Conservation (phyloP, 2,113 vertebrate genomes). For the Nothocercus nigrocapillus region DNA sequence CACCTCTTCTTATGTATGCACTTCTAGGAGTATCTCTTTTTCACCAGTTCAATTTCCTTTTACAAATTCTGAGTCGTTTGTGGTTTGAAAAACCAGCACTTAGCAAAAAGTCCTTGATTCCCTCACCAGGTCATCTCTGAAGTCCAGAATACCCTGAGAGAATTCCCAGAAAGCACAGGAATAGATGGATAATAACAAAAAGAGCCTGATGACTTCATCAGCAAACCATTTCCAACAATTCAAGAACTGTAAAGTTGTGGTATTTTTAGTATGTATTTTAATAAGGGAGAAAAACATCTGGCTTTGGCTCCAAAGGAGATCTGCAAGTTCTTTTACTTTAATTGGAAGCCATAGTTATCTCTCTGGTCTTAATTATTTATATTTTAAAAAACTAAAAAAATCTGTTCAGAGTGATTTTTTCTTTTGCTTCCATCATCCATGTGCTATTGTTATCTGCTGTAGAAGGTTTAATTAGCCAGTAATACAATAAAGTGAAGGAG, state of each 20-base stretch:
- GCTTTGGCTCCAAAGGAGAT: slow-evolving; percentile 37
- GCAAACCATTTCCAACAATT: slow-evolving; percentile 67
- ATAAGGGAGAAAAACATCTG: slow-evolving; percentile 65
- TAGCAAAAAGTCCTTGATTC: not conserved
- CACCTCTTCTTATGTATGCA: not conserved
- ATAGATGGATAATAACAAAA: slow-evolving; percentile 52
- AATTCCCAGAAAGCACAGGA: slow-evolving; percentile 37
- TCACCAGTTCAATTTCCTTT: not conserved
- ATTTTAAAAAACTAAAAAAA: not conserved
- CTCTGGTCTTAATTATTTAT: slow-evolving; percentile 30
- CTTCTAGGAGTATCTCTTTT: not conserved
- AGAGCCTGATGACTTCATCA: slow-evolving; percentile 62
- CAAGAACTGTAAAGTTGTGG: slow-evolving; percentile 52
- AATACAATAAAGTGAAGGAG: not conserved
- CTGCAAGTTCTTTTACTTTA: not conserved
- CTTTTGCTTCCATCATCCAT: not conserved
- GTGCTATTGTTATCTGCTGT: not conserved
- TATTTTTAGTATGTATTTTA: slow-evolving; percentile 67
- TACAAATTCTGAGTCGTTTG: not conserved
- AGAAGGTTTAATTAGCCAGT: not conserved
- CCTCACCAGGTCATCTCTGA: slow-evolving; percentile 3
- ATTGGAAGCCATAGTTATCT: slow-evolving; percentile 18
- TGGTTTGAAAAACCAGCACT: slow-evolving; percentile 31
- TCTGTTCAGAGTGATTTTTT: not conserved
- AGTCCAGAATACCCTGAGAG: slow-evolving; percentile 19